Conservation (phyloP, 2,888 invertebrate genomes). For the Agrochola lota region DNA sequence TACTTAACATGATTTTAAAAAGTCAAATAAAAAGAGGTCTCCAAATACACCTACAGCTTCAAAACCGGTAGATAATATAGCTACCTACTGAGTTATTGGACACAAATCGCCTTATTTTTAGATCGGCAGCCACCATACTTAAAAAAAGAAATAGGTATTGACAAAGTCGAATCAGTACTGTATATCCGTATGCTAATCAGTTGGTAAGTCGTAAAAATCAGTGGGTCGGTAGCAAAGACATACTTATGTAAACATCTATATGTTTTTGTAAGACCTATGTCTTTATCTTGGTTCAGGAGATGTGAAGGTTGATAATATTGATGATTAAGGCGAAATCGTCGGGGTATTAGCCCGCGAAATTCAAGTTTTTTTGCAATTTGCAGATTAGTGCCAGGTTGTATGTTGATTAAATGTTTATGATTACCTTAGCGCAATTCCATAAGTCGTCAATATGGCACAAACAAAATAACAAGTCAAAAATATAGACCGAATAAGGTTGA, state of each 20-base stretch:
- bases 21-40: background rate
- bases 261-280: too few relatives aligned
- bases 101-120: background rate
- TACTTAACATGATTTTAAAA: background rate
- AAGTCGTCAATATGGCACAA: background rate
- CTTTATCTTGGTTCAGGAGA: conserved; percentile 2
- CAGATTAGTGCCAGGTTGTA: too few relatives aligned
- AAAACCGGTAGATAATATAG: background rate
- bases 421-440: too few relatives aligned
- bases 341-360: too few relatives aligned
- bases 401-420: too few relatives aligned
- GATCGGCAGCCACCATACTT: background rate
- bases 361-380: background rate
- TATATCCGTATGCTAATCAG: conserved; percentile 26
- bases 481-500: background rate
- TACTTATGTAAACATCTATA: background rate
- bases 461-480: background rate
- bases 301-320: conserved; percentile 11
- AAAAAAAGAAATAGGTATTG: conserved; percentile 1
- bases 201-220: conserved; percentile 30
- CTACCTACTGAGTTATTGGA: background rate
- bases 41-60: too few relatives aligned
- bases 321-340: background rate
- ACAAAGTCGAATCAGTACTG: background rate
- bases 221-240: conserved; percentile 19